Evolutionary conservation across 1,140 invertebrate genomes (phyloP).

Genomic region (Asbolus verrucosus): DNA sequence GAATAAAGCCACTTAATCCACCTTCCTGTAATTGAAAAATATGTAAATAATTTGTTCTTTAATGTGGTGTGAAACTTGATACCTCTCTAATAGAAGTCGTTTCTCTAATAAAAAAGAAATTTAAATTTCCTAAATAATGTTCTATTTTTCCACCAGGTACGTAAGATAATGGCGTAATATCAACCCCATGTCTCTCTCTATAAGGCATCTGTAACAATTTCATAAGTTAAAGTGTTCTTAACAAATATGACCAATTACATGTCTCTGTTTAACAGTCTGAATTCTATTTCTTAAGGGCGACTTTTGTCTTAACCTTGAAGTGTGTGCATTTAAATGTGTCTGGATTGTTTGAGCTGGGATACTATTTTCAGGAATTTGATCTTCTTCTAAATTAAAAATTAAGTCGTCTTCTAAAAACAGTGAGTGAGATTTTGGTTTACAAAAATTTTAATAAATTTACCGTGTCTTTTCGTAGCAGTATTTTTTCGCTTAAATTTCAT

Average conservation of each 20-base stretch:
- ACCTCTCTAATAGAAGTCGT: constrained; percentile 92
- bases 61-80: no score
- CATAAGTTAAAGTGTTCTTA: no score
- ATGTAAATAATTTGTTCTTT: no score
- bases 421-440: constrained; percentile 10
- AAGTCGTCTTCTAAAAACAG: constrained; percentile 68
- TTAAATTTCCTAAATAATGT: constrained; percentile 91
- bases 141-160: constrained; percentile 85
- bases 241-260: no score
- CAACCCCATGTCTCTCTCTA: constrained; percentile 80
- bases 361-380: constrained; percentile 66
- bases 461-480: constrained; percentile 20
- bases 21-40: constrained; percentile 71
- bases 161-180: constrained; percentile 86
- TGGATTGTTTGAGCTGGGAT: constrained; percentile 41
- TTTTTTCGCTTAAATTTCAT: constrained; percentile 40
- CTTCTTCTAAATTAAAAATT: constrained; percentile 81
- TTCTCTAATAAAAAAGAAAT: constrained; percentile 96
- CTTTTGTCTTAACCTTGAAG: constrained; percentile 54
- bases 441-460: constrained; percentile 28
- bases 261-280: constrained; percentile 57
- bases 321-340: constrained; percentile 50
- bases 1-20: constrained; percentile 92
- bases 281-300: constrained; percentile 58
- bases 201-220: constrained; percentile 68